Evolutionary conservation across 2,797 vertebrate species (phyloP).

Genomic region (Acanthurus tractus): DNA sequence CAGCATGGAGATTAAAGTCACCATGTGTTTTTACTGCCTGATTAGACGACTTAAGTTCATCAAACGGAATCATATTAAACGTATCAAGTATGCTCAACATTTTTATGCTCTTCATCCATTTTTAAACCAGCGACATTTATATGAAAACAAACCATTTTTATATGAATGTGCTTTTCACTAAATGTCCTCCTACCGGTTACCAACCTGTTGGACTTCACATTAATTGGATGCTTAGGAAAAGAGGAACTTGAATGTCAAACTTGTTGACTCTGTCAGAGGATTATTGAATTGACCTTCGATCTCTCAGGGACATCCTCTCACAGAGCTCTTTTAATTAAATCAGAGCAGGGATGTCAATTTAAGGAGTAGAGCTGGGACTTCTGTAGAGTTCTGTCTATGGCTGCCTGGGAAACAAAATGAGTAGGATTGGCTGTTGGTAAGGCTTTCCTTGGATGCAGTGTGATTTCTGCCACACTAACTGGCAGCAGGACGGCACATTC

Average conservation of each 20-base stretch:
- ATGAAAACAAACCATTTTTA: background rate
- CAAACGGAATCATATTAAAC: background rate
- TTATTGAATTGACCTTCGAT: slow-evolving; percentile 72
- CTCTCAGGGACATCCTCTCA: slow-evolving; percentile 58
- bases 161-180: background rate
- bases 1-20: background rate
- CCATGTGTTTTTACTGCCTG: background rate
- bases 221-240: slow-evolving; percentile 44
- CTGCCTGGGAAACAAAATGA: slow-evolving; percentile 22
- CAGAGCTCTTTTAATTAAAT: slow-evolving; percentile 75
- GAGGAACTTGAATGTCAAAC: slow-evolving; percentile 49
- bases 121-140: background rate
- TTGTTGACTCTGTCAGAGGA: slow-evolving; percentile 72
- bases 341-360: slow-evolving; percentile 58
- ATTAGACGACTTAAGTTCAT: background rate
- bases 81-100: background rate
- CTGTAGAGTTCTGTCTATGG: slow-evolving; percentile 30
- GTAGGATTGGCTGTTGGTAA: slow-evolving; percentile 28
- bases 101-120: no score
- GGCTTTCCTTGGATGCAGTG: background rate
- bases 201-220: slow-evolving; percentile 55
- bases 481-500: background rate
- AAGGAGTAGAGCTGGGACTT: slow-evolving; percentile 44
- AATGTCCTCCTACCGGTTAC: background rate
- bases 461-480: background rate